Evolutionary conservation across 2,797 vertebrate genomes (phyloP), one percentile per base, ranked within the genome.

Genomic region (Masticophis lateralis): DNA sequence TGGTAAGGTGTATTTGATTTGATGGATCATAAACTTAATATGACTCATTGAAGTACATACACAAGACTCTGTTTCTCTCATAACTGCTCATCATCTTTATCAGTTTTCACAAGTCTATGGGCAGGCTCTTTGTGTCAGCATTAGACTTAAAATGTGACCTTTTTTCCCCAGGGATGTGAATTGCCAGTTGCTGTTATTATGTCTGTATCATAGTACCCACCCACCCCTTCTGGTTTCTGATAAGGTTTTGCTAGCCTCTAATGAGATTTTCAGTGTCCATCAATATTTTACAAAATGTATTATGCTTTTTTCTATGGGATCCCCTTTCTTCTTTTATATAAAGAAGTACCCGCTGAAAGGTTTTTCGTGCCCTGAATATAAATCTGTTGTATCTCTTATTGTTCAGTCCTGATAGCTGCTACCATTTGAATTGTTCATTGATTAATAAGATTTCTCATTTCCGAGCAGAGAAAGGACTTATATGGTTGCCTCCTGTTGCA

Each of bases 181-280:
- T 79, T 37, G 27, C 83, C 63, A 59, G 3, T 79, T 0, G 1
- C 20, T 79, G 22, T n/a, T 89, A 87, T 27, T 18, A 94, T 79
- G 22, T 93, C 53, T 57, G 22, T 61, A 79, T 89, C 32, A 88
- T 32, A 66, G 55, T 53, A 51, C 32, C 14, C 91, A 20, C 47
- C 89, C 22, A 53, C 86, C 28, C 12, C 53, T 88, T 56, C 88
- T 90, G 57, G 87, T 92, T 93, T 60, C 13, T 28, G 43, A 61
- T 86, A 13, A 93, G 90, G 86, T 93, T 96, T 83, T 95, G 27
- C 12, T 61, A 93, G 94, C 60, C 66, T 79, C 51, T 94, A 92
- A 95, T 94, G 95, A 94, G 95, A 56, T 95, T 96, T 87, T 92
- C 27, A 88, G 5, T 92, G n/a, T 86, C 57, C 86, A 94, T 94